Base-by-base conservation (phyloP, 53 echinoderm and acorn worm genomes). In the Temnopleurus reevesii region DNA sequence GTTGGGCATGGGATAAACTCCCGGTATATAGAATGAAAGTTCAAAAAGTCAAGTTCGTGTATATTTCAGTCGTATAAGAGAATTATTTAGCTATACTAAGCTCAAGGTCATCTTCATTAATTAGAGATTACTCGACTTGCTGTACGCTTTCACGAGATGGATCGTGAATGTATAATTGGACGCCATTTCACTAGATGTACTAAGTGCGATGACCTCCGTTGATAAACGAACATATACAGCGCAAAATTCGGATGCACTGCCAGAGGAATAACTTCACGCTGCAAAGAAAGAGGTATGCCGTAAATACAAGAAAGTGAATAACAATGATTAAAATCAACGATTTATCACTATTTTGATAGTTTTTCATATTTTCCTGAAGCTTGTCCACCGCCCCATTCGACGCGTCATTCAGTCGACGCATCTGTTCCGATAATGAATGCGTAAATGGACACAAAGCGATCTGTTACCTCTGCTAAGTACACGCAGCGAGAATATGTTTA, bases 1-100 rank as follows among this genome's bases (percentile, higher is more conserved):
- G 4, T 12, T 29, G 60, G 7, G 28, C 8, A 31, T 30, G 27
- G 28, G 12, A 27, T 5, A 29, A 12, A 60, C 60, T 8, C 15
- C 10, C 15, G 60, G 17, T 28, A 2, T 28, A 12, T 0, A 71
- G 12, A 41, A 71, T 4, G 18, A 71, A 7, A 71, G 71, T 71
- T 71, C 23, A 71, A 71, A 71, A 71, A 71, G 43, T 71, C 71
- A 71, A n/a, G 36, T 19, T n/a, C n/a, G n/a, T n/a, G n/a, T n/a
- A n/a, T n/a, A n/a, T n/a, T n/a, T 61, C 9, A 27, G 9, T 59
- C 59, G 18, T 65, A 41, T 38, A 71, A 21, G 71, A 23, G 41
- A 21, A 38, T 41, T 36, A 71, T 38, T 71, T 71, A 41, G 41
- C 8, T n/a, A 41, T 41, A 10, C 71, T 41, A 5, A n/a, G 71